phyloP scores from a whole-genome alignment of 2,113 vertebrate species.

The Phaethornis superciliosus region DNA sequence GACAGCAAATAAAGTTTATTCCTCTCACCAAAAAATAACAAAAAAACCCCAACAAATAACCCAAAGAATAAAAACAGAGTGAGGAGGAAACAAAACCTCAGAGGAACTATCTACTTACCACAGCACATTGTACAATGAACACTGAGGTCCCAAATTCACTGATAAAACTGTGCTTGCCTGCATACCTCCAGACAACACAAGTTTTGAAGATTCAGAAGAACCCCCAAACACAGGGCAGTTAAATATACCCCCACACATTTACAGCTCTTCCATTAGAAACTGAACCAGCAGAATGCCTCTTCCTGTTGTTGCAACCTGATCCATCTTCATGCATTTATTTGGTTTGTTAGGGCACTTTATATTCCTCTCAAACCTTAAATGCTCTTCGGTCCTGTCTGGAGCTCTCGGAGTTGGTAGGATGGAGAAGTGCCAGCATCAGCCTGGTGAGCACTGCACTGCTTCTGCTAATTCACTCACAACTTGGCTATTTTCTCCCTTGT shows the following conservation, averaged over 20 bases:
- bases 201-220: background rate
- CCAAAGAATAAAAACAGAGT: background rate
- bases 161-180: background rate
- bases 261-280: rapidly evolving
- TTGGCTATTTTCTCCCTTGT: background rate
- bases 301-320: rapidly evolving
- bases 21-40: background rate
- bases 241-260: background rate
- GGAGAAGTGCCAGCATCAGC: background rate
- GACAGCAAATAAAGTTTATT: background rate
- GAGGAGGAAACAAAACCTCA: background rate
- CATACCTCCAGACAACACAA: background rate
- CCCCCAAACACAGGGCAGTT: background rate
- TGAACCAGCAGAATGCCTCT: background rate
- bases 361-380: background rate
- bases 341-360: background rate
- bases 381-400: rapidly evolving
- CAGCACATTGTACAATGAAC: background rate
- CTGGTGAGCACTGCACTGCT: background rate
- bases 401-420: rapidly evolving
- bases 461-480: background rate
- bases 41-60: background rate
- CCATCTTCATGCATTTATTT: rapidly evolving
- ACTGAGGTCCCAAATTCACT: background rate
- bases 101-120: background rate